Percentiles rank a stretch among this genome's conserved stretches.
Evolutionary conservation across 2,113 vertebrate genomes (phyloP).

Genomic region (Phalacrocorax carbo): DNA sequence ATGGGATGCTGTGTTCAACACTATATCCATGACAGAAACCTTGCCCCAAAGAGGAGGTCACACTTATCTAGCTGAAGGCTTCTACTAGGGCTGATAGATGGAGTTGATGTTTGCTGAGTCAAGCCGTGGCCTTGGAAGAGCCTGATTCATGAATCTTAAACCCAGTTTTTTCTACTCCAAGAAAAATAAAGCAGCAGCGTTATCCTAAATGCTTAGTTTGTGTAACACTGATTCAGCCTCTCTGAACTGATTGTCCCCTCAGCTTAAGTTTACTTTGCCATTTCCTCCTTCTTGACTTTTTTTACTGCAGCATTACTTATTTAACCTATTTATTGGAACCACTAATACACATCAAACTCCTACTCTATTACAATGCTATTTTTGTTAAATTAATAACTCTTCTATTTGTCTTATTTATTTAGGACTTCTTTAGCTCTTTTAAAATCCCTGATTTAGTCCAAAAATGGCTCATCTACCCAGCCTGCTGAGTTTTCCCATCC

Average conservation of each 20-base stretch:
- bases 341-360: not conserved
- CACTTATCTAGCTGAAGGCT: not conserved
- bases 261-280: not conserved
- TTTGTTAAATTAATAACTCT: not conserved
- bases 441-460: not conserved
- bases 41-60: rapidly evolving
- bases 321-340: not conserved
- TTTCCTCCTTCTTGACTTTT: not conserved
- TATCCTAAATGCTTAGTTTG: not conserved
- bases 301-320: not conserved
- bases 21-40: not conserved
- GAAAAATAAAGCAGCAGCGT: not conserved
- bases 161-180: not conserved
- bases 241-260: not conserved
- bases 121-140: not conserved
- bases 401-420: not conserved
- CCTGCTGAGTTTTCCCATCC: not conserved
- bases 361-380: not conserved
- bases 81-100: not conserved
- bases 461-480: not conserved
- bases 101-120: not conserved
- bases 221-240: not conserved
- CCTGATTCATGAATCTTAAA: not conserved
- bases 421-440: not conserved
- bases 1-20: not conserved